A percentile compares a stretch with the other conserved stretches of the same genome.
Conservation (phyloP, 1,140 invertebrate species). For the Drosophila arawakana region DNA sequence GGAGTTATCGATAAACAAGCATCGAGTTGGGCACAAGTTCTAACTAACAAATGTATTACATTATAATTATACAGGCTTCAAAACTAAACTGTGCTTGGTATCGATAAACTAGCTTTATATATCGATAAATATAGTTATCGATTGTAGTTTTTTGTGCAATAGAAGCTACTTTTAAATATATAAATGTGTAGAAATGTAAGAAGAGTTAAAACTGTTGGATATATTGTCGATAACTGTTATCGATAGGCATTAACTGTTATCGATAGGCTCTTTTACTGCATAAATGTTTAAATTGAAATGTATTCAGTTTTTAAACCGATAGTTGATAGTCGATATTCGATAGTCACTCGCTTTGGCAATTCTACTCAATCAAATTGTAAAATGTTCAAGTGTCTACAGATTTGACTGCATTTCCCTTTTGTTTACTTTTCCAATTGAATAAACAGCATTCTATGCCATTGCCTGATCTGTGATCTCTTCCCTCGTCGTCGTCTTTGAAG, state of each 20-base stretch:
- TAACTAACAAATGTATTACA: no score
- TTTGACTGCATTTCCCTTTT: constrained; percentile 6
- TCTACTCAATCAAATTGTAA: neutral
- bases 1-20: neutral
- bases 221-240: neutral
- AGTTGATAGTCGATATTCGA: constrained; percentile 10
- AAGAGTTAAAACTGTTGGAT: no score
- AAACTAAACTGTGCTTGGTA: no score
- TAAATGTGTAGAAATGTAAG: no score
- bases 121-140: no score
- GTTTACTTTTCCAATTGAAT: constrained; percentile 41
- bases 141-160: no score
- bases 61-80: no score
- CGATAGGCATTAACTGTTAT: neutral
- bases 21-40: no score
- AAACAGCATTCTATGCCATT: constrained; percentile 25
- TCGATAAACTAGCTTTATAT: no score
- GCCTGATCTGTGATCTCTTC: neutral
- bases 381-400: constrained; percentile 11
- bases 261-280: neutral
- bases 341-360: neutral
- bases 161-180: no score
- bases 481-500: constrained; percentile 26
- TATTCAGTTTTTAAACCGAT: no score
- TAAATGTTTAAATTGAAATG: no score